Evolutionary conservation across 2,797 vertebrate species (phyloP), one percentile per base, ranked within the genome.

Genomic region (Gephyroberyx darwinii): DNA sequence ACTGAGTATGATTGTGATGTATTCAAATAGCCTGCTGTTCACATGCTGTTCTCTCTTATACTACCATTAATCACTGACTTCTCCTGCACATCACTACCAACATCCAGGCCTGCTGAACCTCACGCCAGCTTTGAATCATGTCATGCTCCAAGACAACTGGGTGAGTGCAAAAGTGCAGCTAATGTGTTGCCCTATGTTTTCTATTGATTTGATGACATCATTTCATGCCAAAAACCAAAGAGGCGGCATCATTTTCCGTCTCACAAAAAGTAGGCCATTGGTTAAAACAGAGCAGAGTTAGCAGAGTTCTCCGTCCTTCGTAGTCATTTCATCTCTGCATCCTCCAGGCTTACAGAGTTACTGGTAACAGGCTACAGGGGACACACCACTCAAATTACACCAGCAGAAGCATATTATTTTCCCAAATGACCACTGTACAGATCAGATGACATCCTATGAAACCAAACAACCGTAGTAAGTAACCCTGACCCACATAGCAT

Each of bases 331-430:
- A 76, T 82, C 74, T 71, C 69, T 43, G 54, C 69, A 59, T 86
- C 84, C 77, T 84, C 71, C 70, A 39, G 84, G 72, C 82, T 81
- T 88, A 86, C 81, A 84, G 81, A 83, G 84, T 88, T 92, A 85
- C 88, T 65, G 64, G 69, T 78, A 68, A 83, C 66, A 56, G 61
- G 75, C 83, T 79, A 63, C 63, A 68, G 57, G 67, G 79, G 51
- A 72, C 16, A 5, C 69, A 65, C 45, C 5, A 7, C 86, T 91
- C 84, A 70, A 58, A 82, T 90, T 88, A 88, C 89, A 81, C 71
- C 54, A 41, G 26, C 70, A 74, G 67, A 81, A 78, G 81, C 77
- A 85, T 76, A 83, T 86, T 83, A 84, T 86, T 37, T 85, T 84
- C 65, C 65, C 65, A 65, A 61, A 71, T 65, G 70, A 73, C 72